These are phyloP conservation scores for Lydus trimaculatus DNA, from an alignment of 2,888 invertebrate species.

Conservation along the genomic window DNA sequence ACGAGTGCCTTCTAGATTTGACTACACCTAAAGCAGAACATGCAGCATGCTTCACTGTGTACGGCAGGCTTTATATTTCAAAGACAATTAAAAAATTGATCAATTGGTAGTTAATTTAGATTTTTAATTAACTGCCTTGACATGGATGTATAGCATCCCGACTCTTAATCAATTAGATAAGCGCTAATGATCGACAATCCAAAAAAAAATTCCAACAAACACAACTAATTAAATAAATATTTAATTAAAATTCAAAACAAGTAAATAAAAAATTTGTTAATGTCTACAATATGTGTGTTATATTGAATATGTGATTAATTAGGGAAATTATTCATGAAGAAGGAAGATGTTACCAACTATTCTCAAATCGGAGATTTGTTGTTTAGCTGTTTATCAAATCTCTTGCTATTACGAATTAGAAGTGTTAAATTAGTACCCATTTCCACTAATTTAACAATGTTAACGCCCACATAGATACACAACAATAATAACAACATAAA, in stretches of 20 bases:
- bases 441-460: background rate
- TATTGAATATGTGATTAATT: conserved; percentile 24
- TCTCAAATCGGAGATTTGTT: background rate
- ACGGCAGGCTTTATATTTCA: background rate
- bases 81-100: background rate
- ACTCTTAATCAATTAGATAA: background rate
- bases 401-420: background rate
- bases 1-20: background rate
- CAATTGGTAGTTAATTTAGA: background rate
- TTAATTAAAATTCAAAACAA: background rate
- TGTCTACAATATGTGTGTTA: conserved; percentile 9
- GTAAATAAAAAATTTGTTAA: background rate
- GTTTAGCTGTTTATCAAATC: background rate
- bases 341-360: background rate
- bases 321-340: conserved; percentile 26
- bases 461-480: background rate
- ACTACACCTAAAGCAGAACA: too few species aligned
- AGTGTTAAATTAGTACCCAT: background rate
- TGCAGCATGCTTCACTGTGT: background rate
- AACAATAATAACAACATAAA: background rate
- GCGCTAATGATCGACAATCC: background rate
- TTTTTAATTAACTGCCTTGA: background rate
- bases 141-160: background rate
- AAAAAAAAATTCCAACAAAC: background rate
- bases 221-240: background rate